These are phyloP conservation scores for Ciconia nigra DNA, from an alignment of 2,797 vertebrate species.

Conservation along the genomic window DNA sequence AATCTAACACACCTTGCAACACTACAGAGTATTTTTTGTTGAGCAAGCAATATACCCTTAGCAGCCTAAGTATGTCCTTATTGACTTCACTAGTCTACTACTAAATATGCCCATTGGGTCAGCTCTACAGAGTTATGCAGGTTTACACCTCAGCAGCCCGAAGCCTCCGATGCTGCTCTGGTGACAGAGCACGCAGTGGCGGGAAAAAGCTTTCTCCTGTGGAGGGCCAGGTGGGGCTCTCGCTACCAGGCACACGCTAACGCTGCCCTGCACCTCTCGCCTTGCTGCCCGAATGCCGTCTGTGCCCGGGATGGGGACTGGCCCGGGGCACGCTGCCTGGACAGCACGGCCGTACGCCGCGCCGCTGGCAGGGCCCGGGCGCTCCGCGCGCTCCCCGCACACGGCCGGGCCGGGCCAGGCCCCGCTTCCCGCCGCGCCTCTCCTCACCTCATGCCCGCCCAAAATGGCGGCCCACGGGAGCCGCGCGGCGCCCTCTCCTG, in stretches of 20 bases:
- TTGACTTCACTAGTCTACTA: background rate
- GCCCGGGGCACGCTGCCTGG: too few relatives aligned
- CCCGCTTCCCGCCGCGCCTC: background rate
- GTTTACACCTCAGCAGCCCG: background rate
- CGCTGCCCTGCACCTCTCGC: background rate
- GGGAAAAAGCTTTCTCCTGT: background rate
- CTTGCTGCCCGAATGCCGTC: background rate
- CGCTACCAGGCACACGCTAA: fast-evolving
- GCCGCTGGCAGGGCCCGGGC: too few relatives aligned
- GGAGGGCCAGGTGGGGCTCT: fast-evolving
- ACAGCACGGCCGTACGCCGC: too few relatives aligned
- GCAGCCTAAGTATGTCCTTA: background rate
- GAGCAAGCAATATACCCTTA: background rate
- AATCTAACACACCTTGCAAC: background rate
- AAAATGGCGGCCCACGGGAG: background rate
- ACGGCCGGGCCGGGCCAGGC: too few relatives aligned
- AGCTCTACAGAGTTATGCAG: background rate
- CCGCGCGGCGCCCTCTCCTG: background rate
- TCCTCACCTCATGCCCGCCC: background rate
- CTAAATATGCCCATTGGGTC: background rate
- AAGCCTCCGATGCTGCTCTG: background rate
- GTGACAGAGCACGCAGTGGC: background rate
- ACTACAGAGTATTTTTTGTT: fast-evolving
- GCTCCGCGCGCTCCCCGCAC: background rate
- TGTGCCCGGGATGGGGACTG: fast-evolving